Percentiles rank a stretch among this genome's conserved stretches.
These are phyloP conservation scores for Columbina picui DNA, from an alignment of 2,113 vertebrate species.

Conservation along the genomic window DNA sequence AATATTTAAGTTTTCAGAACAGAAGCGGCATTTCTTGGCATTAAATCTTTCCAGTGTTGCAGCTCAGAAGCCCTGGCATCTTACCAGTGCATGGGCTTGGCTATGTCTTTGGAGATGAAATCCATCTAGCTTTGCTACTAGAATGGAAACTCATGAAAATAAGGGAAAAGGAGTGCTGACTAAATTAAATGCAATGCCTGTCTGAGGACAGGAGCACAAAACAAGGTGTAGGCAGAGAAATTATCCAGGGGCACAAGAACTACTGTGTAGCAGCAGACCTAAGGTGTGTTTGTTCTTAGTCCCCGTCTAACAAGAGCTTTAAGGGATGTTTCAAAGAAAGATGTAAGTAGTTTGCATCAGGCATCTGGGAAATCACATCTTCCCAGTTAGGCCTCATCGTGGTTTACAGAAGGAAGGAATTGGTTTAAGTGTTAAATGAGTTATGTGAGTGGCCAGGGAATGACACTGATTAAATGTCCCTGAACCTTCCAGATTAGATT, in stretches of 20 bases:
- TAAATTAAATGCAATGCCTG: not conserved
- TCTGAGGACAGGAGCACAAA: not conserved
- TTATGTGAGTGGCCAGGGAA: not conserved
- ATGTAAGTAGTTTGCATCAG: not conserved
- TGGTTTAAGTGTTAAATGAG: not conserved
- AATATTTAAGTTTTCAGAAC: not conserved
- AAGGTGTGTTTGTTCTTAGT: not conserved
- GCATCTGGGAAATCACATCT: not conserved
- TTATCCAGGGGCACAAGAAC: not conserved
- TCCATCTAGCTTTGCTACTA: not conserved
- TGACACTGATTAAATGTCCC: not conserved
- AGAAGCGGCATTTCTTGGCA: not conserved
- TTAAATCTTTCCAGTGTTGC: not conserved
- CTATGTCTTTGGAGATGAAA: not conserved
- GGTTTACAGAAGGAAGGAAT: not conserved
- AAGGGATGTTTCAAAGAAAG: not conserved
- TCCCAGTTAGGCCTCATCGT: not conserved
- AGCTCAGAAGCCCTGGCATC: not conserved
- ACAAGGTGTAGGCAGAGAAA: not conserved
- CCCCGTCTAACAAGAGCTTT: not conserved
- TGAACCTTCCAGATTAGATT: not conserved
- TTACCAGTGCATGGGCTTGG: fast-evolving
- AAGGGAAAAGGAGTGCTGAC: not conserved
- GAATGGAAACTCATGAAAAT: not conserved
- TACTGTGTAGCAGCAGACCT: not conserved